Evolutionary conservation across 2,888 invertebrate genomes (phyloP), one percentile per base, ranked within the genome.

Genomic region (Drosophila ustulata): DNA sequence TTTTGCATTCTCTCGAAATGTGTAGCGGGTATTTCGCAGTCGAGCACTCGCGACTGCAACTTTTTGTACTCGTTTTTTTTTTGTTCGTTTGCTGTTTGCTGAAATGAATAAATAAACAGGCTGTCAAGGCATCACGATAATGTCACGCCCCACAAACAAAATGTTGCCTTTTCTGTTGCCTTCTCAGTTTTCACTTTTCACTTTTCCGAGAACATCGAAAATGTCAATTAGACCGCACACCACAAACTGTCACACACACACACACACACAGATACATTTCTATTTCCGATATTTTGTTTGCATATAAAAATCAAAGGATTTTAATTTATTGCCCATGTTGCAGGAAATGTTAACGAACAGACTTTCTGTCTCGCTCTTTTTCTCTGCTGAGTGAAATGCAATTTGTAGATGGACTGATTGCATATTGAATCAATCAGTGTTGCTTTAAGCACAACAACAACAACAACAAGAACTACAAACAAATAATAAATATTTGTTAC

Each of bases 71-170:
- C 2, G 23, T 11, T 28, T 11, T 13, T 23, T 37, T 18, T 30
- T 30, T 25, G 28, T 45, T 23, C 32, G 41, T 37, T 66, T 51
- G 30, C 57, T 53, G 51, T 63, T 28, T 11, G 26, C 52, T 6
- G 49, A 47, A 65, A 57, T 75, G 58, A 78, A 75, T 75, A 75
- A 75, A 78, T 75, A 62, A 73, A 65, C 68, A 73, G 64, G 13
- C 59, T 62, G 64, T 58, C 68, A 67, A 32, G 46, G 43, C 47
- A 55, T 51, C 30, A 49, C 46, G 47, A 28, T 66, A 66, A 71
- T 62, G 52, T 66, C 78, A 52, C 30, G 53, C 43, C 30, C 43
- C 18, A 30, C 5, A 30, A 4, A 30, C 30, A 34, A 41, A 52
- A 18, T 28, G 8, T 52, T 28, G 9, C 34, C 8, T 37, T 25